These are phyloP conservation scores for Cercocebus atys DNA, from an alignment of 2,113 vertebrate genomes.

Conservation along the genomic window DNA sequence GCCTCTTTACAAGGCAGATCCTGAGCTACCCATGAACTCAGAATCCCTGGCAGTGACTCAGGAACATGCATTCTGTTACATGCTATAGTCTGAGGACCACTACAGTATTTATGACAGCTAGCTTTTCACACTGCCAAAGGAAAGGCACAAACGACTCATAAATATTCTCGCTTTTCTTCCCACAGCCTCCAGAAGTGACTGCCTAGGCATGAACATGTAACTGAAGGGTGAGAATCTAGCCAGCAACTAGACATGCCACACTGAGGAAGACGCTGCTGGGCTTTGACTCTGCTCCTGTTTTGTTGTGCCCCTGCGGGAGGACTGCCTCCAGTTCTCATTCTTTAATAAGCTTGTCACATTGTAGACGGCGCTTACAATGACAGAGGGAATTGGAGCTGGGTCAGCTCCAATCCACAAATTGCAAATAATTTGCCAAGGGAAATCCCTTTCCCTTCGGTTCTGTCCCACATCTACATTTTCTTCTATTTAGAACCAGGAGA, in stretches of 20 bases:
- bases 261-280: neutral
- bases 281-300: constrained; percentile 34
- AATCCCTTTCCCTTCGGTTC: constrained; percentile 80
- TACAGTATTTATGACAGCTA: neutral
- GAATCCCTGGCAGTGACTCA: neutral
- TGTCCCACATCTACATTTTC: constrained; percentile 80
- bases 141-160: neutral
- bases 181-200: neutral
- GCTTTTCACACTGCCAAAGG: neutral
- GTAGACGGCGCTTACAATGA: constrained; percentile 37
- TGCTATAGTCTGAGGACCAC: neutral
- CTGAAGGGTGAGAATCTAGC: neutral
- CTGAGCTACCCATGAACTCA: neutral
- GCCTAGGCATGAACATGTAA: neutral
- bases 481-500: constrained; percentile 76
- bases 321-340: constrained; percentile 57
- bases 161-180: neutral
- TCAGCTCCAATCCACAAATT: constrained; percentile 79
- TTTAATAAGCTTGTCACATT: constrained; percentile 74
- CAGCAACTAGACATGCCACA: neutral
- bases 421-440: constrained; percentile 81
- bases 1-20: neutral
- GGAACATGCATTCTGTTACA: neutral
- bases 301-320: neutral
- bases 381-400: constrained; percentile 79